Evolutionary conservation across 2,113 vertebrate species (phyloP), one percentile per base, ranked within the genome.

Genomic region (Seriola quinqueradiata): DNA sequence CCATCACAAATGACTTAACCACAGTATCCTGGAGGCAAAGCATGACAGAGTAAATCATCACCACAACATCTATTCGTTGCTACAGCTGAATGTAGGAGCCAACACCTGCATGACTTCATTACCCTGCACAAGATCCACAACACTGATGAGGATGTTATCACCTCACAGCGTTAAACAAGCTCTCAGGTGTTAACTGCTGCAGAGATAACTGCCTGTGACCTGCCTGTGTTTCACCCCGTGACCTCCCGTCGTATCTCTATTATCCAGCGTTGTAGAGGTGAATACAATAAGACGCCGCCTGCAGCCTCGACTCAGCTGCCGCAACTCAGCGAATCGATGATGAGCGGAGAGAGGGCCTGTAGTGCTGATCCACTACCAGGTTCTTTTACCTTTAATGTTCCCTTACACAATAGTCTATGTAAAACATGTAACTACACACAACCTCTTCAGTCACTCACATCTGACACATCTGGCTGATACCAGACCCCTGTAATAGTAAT

Each of bases 191-290:
- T 25, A 60, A 48, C 21, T 50, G 11, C 73, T 68, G 32, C n/a
- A 55, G 46, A 67, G 16, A 21, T 8, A 11, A 54, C 72, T 9
- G 8, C 36, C 44, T 4, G 4, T 16, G 21, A 60, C 16, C 32
- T 40, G 14, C 34, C 54, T 12, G 13, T 8, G 50, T 32, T 79
- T 79, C 44, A 52, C 78, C 55, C 63, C 23, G 10, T 70, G 75
- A 75, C 82, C 54, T 63, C 66, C 13, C 61, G 57, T 65, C 48
- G 38, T 9, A 32, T 60, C 72, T 65, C 63, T 42, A 44, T 69
- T 40, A 66, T 66, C 50, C 40, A 4, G 55, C 11, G 8, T 0
- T 48, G 36, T 34, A 5, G 12, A 21, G 38, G 61, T 38, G 44
- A 54, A 38, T 21, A 12, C 0, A 9, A 55, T 25, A 46, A 75